A percentile compares a stretch with the other conserved stretches of the same genome.
Conservation (phyloP, 2,888 invertebrate genomes). For the Latrodectus hesperus region DNA sequence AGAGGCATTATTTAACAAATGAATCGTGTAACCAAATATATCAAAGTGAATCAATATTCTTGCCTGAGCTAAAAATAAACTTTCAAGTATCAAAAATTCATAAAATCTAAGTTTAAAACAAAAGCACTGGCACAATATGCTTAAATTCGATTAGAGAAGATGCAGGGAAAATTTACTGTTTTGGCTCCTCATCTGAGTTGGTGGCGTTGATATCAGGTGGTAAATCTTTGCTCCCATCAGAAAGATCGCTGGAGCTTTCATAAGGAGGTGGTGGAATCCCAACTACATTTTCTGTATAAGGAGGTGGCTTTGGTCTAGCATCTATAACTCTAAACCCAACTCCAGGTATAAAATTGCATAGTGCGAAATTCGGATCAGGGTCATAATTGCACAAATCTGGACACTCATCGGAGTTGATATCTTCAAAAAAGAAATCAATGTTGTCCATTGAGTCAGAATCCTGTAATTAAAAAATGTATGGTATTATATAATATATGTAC, state of each 20-base stretch:
- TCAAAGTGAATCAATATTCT: too few relatives aligned
- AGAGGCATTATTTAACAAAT: too few relatives aligned
- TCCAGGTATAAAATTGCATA: conserved; percentile 76
- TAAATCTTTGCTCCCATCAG: conserved; percentile 37
- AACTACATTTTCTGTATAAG: conserved; percentile 75
- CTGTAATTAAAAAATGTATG: conserved; percentile 14
- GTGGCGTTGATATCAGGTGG: not conserved
- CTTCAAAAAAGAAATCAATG: conserved; percentile 40
- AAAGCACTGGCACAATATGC: too few relatives aligned
- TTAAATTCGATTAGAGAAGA: too few relatives aligned
- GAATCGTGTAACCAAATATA: too few relatives aligned
- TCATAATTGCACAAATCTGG: conserved; percentile 28
- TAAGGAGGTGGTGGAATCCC: conserved; percentile 78
- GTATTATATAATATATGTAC: too few relatives aligned
- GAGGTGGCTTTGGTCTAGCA: conserved; percentile 75
- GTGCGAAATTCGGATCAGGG: conserved; percentile 71
- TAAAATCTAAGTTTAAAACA: too few relatives aligned
- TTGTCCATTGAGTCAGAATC: conserved; percentile 48
- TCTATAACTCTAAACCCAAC: conserved; percentile 76
- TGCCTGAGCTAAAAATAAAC: too few relatives aligned
- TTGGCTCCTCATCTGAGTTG: not conserved
- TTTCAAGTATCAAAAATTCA: too few relatives aligned
- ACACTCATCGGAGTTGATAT: conserved; percentile 28
- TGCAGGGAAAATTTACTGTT: not conserved
- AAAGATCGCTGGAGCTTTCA: conserved; percentile 73